Percentiles rank a stretch among this genome's conserved stretches.
These are phyloP conservation scores for Plagiodera versicolora DNA, from an alignment of 2,888 invertebrate genomes.

Conservation along the genomic window DNA sequence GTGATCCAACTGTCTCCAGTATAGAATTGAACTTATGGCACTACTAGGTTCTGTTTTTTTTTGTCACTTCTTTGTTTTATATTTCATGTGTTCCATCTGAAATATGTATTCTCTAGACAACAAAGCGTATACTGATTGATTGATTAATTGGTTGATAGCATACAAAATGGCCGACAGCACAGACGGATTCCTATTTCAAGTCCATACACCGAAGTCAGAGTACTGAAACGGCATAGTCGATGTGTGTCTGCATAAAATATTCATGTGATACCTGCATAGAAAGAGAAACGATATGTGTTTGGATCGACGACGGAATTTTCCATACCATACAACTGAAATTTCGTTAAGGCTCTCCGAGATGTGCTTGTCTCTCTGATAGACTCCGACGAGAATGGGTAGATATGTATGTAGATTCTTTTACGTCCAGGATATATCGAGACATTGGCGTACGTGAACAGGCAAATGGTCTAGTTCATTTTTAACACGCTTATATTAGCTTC, in stretches of 20 bases:
- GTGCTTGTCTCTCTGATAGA: slow-evolving; percentile 32
- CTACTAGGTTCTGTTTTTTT: no score
- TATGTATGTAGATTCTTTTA: slow-evolving; percentile 26
- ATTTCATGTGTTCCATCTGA: no score
- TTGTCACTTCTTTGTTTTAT: no score
- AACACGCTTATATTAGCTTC: no score
- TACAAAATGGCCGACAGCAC: slow-evolving; percentile 6
- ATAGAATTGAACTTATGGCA: no score
- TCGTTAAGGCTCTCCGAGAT: slow-evolving; percentile 28
- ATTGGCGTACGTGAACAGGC: slow-evolving; percentile 11
- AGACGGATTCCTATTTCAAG: slow-evolving; percentile 21
- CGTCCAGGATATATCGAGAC: slow-evolving; percentile 9
- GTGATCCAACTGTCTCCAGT: no score
- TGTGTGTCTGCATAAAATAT: slow-evolving; percentile 36
- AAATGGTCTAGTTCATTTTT: no score
- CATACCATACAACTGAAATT: slow-evolving; percentile 37
- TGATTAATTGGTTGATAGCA: no score
- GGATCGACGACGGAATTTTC: slow-evolving; percentile 32
- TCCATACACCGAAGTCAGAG: slow-evolving; percentile 22
- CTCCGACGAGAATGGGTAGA: slow-evolving; percentile 19
- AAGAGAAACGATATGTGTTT: slow-evolving; percentile 28
- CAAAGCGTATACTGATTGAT: no score
- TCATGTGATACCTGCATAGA: slow-evolving; percentile 38
- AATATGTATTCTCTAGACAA: not conserved
- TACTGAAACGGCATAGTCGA: slow-evolving; percentile 9